Evolutionary conservation across 2,113 vertebrate genomes (phyloP).

Genomic region (human (Homo sapiens)): DNA sequence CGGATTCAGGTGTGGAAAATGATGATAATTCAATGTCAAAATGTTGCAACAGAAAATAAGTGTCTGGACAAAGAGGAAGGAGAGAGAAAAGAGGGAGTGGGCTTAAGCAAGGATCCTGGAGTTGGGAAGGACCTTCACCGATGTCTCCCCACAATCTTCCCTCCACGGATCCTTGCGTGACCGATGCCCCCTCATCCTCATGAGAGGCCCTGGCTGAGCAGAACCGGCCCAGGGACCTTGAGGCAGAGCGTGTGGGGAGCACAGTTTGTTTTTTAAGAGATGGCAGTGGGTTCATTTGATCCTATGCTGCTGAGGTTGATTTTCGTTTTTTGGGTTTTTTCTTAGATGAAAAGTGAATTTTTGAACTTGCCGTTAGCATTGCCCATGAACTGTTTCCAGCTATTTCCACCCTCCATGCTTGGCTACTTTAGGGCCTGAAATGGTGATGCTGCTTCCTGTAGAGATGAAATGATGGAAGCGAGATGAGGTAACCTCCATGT

Average conservation of each 20-base stretch:
- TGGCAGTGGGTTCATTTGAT: neutral
- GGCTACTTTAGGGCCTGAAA: neutral
- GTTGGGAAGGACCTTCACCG: rapidly evolving
- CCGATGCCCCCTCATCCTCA: rapidly evolving
- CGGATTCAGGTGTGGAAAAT: neutral
- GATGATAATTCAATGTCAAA: neutral
- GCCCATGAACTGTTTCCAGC: neutral
- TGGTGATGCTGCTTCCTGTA: neutral
- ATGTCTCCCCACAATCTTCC: neutral
- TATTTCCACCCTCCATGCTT: neutral
- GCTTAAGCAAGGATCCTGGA: neutral
- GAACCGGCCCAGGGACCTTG: neutral
- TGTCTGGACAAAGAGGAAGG: rapidly evolving
- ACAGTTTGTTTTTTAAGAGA: neutral
- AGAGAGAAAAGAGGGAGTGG: neutral
- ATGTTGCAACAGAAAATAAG: neutral
- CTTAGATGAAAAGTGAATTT: neutral
- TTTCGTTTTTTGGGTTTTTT: neutral
- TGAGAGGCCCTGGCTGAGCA: neutral
- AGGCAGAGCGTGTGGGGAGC: neutral
- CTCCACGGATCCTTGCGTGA: rapidly evolving
- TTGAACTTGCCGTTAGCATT: neutral
- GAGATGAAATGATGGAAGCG: neutral
- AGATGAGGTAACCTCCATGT: neutral
- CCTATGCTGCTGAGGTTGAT: neutral